phyloP scores from a whole-genome alignment of 2,888 invertebrate species.

The Acrocyrtus sp. region DNA sequence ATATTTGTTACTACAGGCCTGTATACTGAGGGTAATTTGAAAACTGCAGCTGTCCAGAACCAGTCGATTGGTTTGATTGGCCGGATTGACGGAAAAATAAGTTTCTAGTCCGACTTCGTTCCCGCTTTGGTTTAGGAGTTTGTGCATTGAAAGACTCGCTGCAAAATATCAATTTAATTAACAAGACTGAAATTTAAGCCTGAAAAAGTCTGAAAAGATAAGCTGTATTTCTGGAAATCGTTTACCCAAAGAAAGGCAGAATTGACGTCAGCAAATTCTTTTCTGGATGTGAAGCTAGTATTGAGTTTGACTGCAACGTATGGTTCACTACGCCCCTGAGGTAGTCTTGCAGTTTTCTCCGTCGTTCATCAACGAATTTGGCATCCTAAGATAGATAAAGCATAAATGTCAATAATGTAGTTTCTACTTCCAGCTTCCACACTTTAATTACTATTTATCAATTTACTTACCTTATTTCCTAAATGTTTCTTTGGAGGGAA shows the following conservation, averaged over 20 bases:
- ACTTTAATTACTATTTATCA: not conserved
- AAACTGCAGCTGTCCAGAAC: constrained; percentile 29
- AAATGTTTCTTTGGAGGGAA: constrained; percentile 96
- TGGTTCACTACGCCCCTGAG: constrained; percentile 80
- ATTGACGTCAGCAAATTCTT: constrained; percentile 81
- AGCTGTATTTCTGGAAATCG: not conserved
- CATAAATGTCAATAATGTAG: not conserved
- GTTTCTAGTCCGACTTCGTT: constrained; percentile 60
- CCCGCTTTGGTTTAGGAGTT: constrained; percentile 58
- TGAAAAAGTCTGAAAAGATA: not conserved
- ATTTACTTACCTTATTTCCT: constrained; percentile 80
- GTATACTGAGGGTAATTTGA: constrained; percentile 48
- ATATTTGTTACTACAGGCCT: too few relatives aligned
- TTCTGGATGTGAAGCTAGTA: constrained; percentile 79
- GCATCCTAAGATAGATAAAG: constrained; percentile 72
- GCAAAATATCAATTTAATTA: too few relatives aligned
- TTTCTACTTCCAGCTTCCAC: not conserved
- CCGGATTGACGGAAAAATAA: constrained; percentile 61
- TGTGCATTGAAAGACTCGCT: constrained; percentile 54
- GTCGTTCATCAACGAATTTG: constrained; percentile 86
- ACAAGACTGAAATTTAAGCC: not conserved
- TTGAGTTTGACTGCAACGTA: constrained; percentile 75
- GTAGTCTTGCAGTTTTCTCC: constrained; percentile 87
- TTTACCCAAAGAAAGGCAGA: constrained; percentile 88
- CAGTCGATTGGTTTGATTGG: constrained; percentile 13